phyloP scores from a whole-genome alignment of 2,113 vertebrate species.

The Willisornis vidua region DNA sequence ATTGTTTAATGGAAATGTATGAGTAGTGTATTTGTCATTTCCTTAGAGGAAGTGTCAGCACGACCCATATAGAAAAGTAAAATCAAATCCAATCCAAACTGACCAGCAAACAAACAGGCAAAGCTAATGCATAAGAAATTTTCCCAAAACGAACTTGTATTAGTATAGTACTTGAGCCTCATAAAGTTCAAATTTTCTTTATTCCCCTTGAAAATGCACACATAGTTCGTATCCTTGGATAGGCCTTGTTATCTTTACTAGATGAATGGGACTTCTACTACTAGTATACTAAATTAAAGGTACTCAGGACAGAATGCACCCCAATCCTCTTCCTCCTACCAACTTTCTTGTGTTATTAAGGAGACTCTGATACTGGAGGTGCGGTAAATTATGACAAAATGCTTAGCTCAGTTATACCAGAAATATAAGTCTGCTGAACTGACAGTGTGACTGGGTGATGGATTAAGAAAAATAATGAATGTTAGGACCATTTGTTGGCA shows the following conservation, averaged over 20 bases:
- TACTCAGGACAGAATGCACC: not conserved
- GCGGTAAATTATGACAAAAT: not conserved
- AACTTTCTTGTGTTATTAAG: not conserved
- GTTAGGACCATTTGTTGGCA: not conserved
- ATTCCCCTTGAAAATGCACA: not conserved
- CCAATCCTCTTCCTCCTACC: not conserved
- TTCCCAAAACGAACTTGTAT: accelerated
- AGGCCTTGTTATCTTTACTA: not conserved
- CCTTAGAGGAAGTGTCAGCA: not conserved
- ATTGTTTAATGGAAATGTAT: not conserved
- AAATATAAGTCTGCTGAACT: not conserved
- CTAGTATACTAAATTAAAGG: not conserved
- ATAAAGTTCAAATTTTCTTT: not conserved
- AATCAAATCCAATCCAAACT: not conserved
- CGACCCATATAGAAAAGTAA: not conserved
- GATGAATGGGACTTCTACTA: not conserved
- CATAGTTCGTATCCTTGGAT: not conserved
- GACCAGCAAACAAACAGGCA: accelerated
- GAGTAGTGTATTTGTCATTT: not conserved
- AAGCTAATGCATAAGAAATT: not conserved
- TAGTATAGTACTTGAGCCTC: not conserved
- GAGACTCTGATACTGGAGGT: not conserved
- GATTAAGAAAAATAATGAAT: not conserved
- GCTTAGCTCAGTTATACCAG: not conserved
- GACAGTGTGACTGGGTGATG: not conserved